A percentile compares a stretch with the other conserved stretches of the same genome.
phyloP scores from a whole-genome alignment of 2,888 invertebrate genomes.

The Malacosoma neustria region DNA sequence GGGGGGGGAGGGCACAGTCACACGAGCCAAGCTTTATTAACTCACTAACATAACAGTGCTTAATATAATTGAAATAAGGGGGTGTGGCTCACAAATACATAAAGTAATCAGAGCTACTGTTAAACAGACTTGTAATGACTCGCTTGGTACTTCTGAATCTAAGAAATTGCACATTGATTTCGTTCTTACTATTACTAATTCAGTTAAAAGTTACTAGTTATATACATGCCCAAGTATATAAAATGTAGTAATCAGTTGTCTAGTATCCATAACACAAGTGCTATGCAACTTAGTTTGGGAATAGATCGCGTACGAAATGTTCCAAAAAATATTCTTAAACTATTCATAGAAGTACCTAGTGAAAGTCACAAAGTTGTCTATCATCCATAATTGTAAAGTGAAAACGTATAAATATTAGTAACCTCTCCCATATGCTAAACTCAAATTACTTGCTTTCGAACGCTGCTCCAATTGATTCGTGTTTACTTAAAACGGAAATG shows the following conservation, averaged over 20 bases:
- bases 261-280: too few relatives aligned
- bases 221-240: too few relatives aligned
- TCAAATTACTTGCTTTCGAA: slow-evolving; percentile 15
- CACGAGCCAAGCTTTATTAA: slow-evolving; percentile 31
- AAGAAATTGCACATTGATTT: too few relatives aligned
- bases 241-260: too few relatives aligned
- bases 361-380: slow-evolving; percentile 6
- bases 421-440: slow-evolving; percentile 18
- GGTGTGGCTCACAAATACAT: slow-evolving; percentile 2
- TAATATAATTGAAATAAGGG: slow-evolving; percentile 17
- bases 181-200: too few relatives aligned
- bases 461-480: slow-evolving; percentile 18
- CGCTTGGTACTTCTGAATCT: neutral
- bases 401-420: slow-evolving; percentile 19
- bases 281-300: too few relatives aligned
- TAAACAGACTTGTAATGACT: slow-evolving; percentile 5
- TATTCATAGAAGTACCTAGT: neutral
- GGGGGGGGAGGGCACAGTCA: slow-evolving; percentile 17
- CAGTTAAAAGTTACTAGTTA: too few relatives aligned
- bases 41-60: slow-evolving; percentile 38
- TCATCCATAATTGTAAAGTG: slow-evolving; percentile 6
- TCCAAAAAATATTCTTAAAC: too few relatives aligned
- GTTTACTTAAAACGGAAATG: too few relatives aligned
- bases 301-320: too few relatives aligned
- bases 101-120: slow-evolving; percentile 5